Percentiles rank a stretch among this genome's conserved stretches.
phyloP scores from a whole-genome alignment of 2,888 invertebrate species.

The Synergus japonicus region DNA sequence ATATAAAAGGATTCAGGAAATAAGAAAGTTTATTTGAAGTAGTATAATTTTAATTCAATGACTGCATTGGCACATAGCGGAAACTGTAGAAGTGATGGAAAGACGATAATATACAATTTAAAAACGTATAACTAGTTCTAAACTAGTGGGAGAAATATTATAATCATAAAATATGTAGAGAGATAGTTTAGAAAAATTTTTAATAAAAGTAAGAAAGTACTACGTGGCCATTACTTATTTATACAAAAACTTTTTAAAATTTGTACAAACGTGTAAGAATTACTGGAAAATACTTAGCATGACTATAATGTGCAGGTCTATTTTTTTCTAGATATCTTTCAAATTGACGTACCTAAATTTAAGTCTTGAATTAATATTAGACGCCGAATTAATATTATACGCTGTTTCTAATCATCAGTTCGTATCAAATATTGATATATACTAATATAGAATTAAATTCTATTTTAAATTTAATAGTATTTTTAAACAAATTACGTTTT shows the following conservation, averaged over 20 bases:
- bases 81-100: not conserved
- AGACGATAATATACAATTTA: not conserved
- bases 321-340: not conserved
- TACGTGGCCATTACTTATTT: not conserved
- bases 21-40: not conserved
- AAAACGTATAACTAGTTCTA: not conserved
- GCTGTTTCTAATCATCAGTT: not conserved
- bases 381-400: no score
- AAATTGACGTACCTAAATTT: not conserved
- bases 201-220: not conserved
- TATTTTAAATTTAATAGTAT: not conserved
- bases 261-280: not conserved
- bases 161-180: not conserved
- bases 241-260: not conserved
- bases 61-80: not conserved
- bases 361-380: not conserved
- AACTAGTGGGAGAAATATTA: not conserved
- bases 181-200: no score
- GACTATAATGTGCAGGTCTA: not conserved
- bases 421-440: not conserved
- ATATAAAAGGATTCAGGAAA: not conserved
- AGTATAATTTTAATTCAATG: not conserved
- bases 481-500: not conserved
- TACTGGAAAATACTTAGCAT: not conserved
- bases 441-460: not conserved